A percentile compares a stretch with the other conserved stretches of the same genome.
phyloP scores from a whole-genome alignment of 1,140 invertebrate species.

The Brachionus paranguensis region DNA sequence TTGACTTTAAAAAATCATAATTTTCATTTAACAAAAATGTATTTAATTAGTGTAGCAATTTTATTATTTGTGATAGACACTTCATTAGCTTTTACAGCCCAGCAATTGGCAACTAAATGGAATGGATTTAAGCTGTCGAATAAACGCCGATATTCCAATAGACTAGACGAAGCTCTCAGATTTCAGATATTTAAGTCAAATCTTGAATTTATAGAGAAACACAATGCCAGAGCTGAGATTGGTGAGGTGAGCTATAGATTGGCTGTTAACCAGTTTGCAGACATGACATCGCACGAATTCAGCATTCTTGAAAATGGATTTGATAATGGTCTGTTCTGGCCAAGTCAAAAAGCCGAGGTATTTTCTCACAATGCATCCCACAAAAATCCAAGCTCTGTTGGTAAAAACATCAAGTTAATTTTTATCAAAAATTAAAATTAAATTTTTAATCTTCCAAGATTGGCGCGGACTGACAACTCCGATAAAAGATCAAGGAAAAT shows the following conservation, averaged over 20 bases:
- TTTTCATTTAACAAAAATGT: background rate
- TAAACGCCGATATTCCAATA: background rate
- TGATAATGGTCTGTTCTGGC: background rate
- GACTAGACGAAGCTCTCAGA: background rate
- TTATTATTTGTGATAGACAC: background rate
- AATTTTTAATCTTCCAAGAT: background rate
- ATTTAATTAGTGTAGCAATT: background rate
- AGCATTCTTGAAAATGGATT: background rate
- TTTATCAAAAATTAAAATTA: too few relatives aligned
- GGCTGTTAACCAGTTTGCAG: slow-evolving; percentile 49
- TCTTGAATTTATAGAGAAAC: slow-evolving; percentile 45
- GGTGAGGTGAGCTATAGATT: slow-evolving; percentile 46
- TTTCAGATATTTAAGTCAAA: slow-evolving; percentile 43
- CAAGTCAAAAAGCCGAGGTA: background rate
- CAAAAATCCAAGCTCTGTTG: background rate
- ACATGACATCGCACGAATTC: slow-evolving; percentile 43
- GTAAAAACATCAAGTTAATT: background rate
- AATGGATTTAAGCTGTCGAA: background rate
- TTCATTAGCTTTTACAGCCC: background rate
- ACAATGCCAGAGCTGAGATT: slow-evolving; percentile 45
- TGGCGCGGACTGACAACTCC: slow-evolving; percentile 19
- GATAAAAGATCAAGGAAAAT: slow-evolving; percentile 39
- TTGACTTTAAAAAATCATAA: background rate
- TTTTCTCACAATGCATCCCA: background rate
- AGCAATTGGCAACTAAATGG: slow-evolving; percentile 12